Evolutionary conservation across 2,113 vertebrate genomes (phyloP), one percentile per base, ranked within the genome.

Genomic region (Hemibagrus wyckioides): DNA sequence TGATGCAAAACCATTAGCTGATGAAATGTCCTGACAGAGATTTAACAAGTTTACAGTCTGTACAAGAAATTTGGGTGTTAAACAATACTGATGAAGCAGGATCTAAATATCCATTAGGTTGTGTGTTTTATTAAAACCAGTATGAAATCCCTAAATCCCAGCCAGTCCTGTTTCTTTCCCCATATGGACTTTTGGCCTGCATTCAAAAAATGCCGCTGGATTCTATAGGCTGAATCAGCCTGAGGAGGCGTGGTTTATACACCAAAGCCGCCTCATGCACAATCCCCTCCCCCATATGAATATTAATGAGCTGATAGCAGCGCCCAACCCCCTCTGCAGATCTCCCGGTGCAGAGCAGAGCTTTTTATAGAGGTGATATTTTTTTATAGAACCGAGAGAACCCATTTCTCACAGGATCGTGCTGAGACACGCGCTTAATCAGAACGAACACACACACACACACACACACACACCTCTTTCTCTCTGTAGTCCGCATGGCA

Each of bases 141-240:
- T 19, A 30, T 50, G 23, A 36, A 80, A 39, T 57, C 19, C 25
- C 4, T 57, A 36, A 56, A 56, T 56, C 79, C 54, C 79, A 21
- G 7, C 9, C 54, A 57, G 50, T 33, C 76, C 50, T 13, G 13
- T 41, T 73, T 19, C 61, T 36, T 23, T 69, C 25, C 69, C 57
- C 61, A 75, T 56, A 69, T 39, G 48, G 65, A 81, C 54, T 76
- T 56, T 86, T 90, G 88, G 80, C 54, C 73, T 54, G 44, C 44
- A 67, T 91, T 91, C 82, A 87, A 91, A 91, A 85, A 85, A 91
- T 82, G 83, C 80, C 5, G 8, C 75, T 41, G 8, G 41, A 82
- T 85, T 61, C 73, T 67, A 90, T 86, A 69, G 87, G 90, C 76
- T 82, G 75, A 63, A 71, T 61, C 25, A 1, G n/a, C 11, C 21